phyloP scores from a whole-genome alignment of 2,797 vertebrate species.

The Artibeus jamaicensis region DNA sequence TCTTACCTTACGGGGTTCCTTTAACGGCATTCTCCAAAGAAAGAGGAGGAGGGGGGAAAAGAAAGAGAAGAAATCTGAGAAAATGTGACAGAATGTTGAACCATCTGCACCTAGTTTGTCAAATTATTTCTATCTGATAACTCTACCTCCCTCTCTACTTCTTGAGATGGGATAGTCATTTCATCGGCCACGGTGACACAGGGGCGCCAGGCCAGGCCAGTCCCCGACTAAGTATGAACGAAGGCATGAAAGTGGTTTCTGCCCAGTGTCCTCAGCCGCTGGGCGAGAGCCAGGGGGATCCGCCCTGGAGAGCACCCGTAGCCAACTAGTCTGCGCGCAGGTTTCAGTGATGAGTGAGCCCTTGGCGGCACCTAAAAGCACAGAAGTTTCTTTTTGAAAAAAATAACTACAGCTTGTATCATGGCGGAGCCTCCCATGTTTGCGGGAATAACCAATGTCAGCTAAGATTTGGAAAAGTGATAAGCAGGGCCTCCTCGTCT shows the following conservation, averaged over 20 bases:
- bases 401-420: not conserved
- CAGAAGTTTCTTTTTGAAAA: not conserved
- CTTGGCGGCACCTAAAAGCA: not conserved
- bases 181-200: not conserved
- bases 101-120: not conserved
- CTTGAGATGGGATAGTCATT: not conserved
- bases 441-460: not conserved
- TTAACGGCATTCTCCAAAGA: not conserved
- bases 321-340: accelerated
- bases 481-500: accelerated
- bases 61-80: not conserved
- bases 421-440: not conserved
- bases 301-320: too few relatives aligned
- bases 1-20: not conserved
- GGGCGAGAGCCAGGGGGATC: not conserved
- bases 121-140: not conserved
- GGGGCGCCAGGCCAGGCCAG: not conserved
- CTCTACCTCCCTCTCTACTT: not conserved
- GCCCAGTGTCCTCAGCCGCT: not conserved
- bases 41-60: not conserved
- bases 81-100: not conserved
- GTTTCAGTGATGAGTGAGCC: not conserved
- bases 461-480: not conserved
- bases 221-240: not conserved
- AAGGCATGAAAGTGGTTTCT: not conserved